phyloP scores from a whole-genome alignment of 2,888 invertebrate species.

The Neria commutata region DNA sequence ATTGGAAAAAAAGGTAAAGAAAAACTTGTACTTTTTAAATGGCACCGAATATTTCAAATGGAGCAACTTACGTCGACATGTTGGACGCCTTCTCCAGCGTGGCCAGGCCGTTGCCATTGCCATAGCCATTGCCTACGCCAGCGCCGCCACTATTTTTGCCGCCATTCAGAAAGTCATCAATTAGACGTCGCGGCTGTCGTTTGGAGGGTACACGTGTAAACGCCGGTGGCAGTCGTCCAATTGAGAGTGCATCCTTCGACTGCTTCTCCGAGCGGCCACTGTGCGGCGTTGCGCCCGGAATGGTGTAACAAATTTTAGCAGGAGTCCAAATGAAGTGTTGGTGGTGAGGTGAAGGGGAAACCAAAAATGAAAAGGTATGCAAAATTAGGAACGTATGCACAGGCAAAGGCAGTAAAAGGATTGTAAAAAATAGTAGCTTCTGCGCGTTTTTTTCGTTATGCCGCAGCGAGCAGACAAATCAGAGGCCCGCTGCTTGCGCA shows the following conservation, averaged over 20 bases:
- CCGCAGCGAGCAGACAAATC: not conserved
- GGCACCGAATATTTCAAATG: slow-evolving; percentile 26
- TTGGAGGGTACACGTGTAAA: slow-evolving; percentile 81
- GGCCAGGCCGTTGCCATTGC: not conserved
- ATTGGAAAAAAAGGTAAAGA: slow-evolving; percentile 47
- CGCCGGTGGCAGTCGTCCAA: slow-evolving; percentile 70
- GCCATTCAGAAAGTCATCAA: slow-evolving; percentile 66
- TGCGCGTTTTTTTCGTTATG: slow-evolving; percentile 20
- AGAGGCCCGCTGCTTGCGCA: too few relatives aligned
- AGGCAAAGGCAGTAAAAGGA: slow-evolving; percentile 44
- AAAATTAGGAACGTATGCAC: slow-evolving; percentile 10
- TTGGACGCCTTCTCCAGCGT: slow-evolving; percentile 13
- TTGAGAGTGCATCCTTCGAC: slow-evolving; percentile 60
- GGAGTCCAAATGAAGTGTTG: not conserved
- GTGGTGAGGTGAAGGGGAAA: not conserved
- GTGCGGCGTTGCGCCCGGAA: slow-evolving; percentile 20
- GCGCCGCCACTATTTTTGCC: slow-evolving; percentile 42
- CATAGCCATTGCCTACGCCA: slow-evolving; percentile 2
- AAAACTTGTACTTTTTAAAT: slow-evolving; percentile 41
- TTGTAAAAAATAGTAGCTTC: slow-evolving; percentile 47
- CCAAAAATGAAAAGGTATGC: not conserved
- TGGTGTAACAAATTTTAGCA: too few relatives aligned
- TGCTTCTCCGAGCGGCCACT: slow-evolving; percentile 71
- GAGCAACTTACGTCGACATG: slow-evolving; percentile 30
- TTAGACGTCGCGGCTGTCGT: slow-evolving; percentile 73